phyloP scores from a whole-genome alignment of 2,797 vertebrate species.

The Mycteria americana region DNA sequence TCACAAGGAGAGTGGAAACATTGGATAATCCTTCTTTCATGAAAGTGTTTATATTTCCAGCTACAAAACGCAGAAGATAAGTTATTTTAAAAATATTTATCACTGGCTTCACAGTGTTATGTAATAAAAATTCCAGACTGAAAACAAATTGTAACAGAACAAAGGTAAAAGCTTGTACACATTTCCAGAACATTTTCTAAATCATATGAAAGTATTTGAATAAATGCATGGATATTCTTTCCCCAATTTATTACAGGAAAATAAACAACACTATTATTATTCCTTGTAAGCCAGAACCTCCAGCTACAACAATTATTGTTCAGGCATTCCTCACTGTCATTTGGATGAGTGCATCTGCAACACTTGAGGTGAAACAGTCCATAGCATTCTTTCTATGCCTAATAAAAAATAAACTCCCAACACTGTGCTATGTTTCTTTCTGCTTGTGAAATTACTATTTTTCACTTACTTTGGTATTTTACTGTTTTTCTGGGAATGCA shows the following conservation, averaged over 20 bases:
- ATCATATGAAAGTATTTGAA: background rate
- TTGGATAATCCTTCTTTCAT: conserved; percentile 71
- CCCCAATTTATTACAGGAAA: background rate
- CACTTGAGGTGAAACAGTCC: background rate
- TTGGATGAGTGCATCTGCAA: background rate
- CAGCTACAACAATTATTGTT: background rate
- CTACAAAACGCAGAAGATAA: background rate
- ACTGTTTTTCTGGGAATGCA: conserved; percentile 76
- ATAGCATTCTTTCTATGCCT: background rate
- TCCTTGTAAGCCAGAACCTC: background rate
- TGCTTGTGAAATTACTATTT: background rate
- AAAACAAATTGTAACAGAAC: background rate
- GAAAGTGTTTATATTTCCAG: conserved; percentile 70
- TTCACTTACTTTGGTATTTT: conserved; percentile 71
- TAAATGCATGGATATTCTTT: background rate
- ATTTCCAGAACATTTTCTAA: background rate
- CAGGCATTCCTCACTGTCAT: background rate
- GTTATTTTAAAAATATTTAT: background rate
- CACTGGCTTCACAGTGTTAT: background rate
- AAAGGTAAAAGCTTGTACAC: background rate
- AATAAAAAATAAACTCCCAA: background rate
- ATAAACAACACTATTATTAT: background rate
- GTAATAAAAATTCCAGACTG: background rate
- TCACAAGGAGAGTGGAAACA: conserved; percentile 78
- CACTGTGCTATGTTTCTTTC: background rate